These are phyloP conservation scores for Labrus mixtus DNA, from an alignment of 2,113 vertebrate genomes.

Conservation along the genomic window DNA sequence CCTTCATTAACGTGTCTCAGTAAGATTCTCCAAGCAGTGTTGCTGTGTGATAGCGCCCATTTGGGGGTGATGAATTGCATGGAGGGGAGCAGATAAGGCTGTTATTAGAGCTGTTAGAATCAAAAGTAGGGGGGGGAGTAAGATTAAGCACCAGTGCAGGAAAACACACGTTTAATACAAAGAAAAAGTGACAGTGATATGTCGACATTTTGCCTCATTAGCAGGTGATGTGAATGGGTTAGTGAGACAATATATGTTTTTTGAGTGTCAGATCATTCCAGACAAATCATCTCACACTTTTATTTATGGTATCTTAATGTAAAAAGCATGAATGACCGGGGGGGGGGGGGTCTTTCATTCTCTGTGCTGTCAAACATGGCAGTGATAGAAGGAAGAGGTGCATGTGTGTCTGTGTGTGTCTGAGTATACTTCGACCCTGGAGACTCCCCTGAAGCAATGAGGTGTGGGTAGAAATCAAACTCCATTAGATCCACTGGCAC, in stretches of 20 bases:
- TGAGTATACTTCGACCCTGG: constrained; percentile 16
- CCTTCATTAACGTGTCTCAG: constrained; percentile 76
- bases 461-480: constrained; percentile 55
- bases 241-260: constrained; percentile 3
- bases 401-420: constrained; percentile 12
- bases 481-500: constrained; percentile 55
- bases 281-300: not conserved
- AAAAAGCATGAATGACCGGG: constrained; percentile 14
- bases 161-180: constrained; percentile 37
- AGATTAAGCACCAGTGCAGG: constrained; percentile 33
- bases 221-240: constrained; percentile 18
- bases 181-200: constrained; percentile 24
- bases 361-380: constrained; percentile 19
- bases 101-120: constrained; percentile 64
- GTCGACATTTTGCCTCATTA: constrained; percentile 28
- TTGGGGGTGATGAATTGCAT: constrained; percentile 65
- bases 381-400: constrained; percentile 27
- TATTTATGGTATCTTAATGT: not conserved
- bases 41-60: constrained; percentile 43
- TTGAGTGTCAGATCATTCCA: not conserved
- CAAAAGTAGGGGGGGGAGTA: constrained; percentile 37
- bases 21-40: constrained; percentile 34
- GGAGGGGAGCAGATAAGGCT: constrained; percentile 61
- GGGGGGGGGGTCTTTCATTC: constrained; percentile 3
- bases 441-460: constrained; percentile 46